These are phyloP conservation scores for Sinodicranocentrus sp. DNA, from an alignment of 2,888 invertebrate genomes.

Conservation along the genomic window DNA sequence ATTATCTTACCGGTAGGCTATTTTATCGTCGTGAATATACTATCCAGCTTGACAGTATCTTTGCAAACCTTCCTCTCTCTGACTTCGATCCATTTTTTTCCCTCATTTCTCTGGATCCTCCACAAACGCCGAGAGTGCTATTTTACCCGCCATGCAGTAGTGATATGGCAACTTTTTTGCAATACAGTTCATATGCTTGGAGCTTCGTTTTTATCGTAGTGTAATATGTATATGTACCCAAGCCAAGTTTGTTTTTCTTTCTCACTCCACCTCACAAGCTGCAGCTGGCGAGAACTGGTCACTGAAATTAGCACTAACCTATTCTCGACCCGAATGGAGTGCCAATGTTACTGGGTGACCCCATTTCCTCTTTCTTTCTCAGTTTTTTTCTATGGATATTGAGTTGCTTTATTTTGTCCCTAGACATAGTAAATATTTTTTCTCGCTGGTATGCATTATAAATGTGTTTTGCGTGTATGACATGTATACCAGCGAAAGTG, in stretches of 20 bases:
- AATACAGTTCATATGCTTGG: no score
- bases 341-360: conserved; percentile 76
- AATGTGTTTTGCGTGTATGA: conserved; percentile 2
- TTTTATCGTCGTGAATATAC: no score
- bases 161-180: no score
- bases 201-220: no score
- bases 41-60: no score
- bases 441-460: not conserved
- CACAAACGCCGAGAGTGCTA: no score
- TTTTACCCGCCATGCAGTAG: no score
- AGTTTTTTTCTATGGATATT: conserved; percentile 24
- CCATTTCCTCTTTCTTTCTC: conserved; percentile 65
- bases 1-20: no score
- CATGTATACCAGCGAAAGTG: not conserved
- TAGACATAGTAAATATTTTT: not conserved
- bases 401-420: not conserved
- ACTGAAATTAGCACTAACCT: conserved; percentile 63
- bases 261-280: not conserved
- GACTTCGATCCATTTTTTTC: no score
- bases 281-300: conserved; percentile 24
- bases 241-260: conserved; percentile 30
- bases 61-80: no score
- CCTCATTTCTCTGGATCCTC: no score
- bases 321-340: conserved; percentile 67
- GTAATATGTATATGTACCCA: no score